Evolutionary conservation across 2,888 invertebrate species (phyloP), one percentile per base, ranked within the genome.

Genomic region (Dioctria rufipes): DNA sequence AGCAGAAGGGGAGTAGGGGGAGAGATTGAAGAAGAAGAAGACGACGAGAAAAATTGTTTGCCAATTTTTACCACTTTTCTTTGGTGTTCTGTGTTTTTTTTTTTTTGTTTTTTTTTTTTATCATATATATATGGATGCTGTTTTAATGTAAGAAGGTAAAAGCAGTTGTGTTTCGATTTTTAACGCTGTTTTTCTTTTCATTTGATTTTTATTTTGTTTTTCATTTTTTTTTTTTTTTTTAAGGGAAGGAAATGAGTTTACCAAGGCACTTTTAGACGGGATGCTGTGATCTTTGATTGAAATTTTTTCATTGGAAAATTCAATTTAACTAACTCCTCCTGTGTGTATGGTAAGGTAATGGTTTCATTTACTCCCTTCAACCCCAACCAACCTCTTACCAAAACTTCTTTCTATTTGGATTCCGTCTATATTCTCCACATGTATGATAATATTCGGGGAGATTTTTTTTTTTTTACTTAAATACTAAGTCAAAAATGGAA

Each of bases 281-380:
- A 9, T 71, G 71, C 54, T 71, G 71, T 71, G 51, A 40, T 71
- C 11, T 13, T 25, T 67, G 67, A 67, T 67, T 67, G 67, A 4
- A 67, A 67, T 66, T 66, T 66, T n/a, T 66, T 43, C 43, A 42
- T 42, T 42, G 37, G 6, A 66, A 66, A 67, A 67, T 13, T 67
- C 67, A 67, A 67, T 67, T 67, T 67, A 67, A 67, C 46, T 43
- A 46, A 46, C 42, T 4, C 40, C n/a, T 71, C 46, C 46, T 71
- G n/a, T 40, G 71, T 54, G 54, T 54, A 39, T 66, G 6, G 11
- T 54, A 39, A 40, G 6, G 11, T 6, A 69, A 46, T 51, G 39
- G 37, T 8, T 40, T 39, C 71, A 9, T 2, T n/a, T 40, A 2
- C 42, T 40, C 8, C 2, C 46, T 46, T 8, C 46, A 6, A 5